These are phyloP conservation scores for Paelopatides confundens DNA, from an alignment of 53 echinoderm and acorn worm species.

Conservation along the genomic window DNA sequence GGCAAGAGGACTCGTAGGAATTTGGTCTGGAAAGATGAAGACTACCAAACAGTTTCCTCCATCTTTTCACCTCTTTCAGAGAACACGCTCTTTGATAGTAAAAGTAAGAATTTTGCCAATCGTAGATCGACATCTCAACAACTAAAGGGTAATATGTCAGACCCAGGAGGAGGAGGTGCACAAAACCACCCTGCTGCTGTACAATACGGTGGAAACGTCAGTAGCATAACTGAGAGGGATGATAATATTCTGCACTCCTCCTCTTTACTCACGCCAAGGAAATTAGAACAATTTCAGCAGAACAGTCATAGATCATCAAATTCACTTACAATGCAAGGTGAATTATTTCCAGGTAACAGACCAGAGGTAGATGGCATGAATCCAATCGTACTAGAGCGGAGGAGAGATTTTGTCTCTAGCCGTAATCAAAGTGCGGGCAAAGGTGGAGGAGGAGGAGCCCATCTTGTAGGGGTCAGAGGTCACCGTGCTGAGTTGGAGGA, in stretches of 20 bases:
- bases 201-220: not conserved
- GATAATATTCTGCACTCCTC: not conserved
- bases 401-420: constrained; percentile 4
- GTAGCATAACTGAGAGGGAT: not conserved
- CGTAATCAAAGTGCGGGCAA: not conserved
- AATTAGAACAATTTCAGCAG: not conserved
- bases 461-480: not conserved
- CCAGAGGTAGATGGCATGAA: not conserved
- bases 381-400: not conserved
- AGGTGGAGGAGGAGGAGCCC: not conserved
- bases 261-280: not conserved
- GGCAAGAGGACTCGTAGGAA: not conserved
- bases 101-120: not conserved
- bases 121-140: not conserved
- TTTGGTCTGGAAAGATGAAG: constrained; percentile 2
- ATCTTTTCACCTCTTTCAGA: constrained; percentile 37
- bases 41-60: constrained; percentile 22
- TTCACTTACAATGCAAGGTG: not conserved
- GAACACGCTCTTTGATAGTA: not conserved
- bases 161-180: not conserved
- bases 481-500: not conserved
- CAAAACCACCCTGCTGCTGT: not conserved
- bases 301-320: not conserved
- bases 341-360: not conserved
- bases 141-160: not conserved